phyloP scores from a whole-genome alignment of 2,888 invertebrate species.

The Noctua comes region DNA sequence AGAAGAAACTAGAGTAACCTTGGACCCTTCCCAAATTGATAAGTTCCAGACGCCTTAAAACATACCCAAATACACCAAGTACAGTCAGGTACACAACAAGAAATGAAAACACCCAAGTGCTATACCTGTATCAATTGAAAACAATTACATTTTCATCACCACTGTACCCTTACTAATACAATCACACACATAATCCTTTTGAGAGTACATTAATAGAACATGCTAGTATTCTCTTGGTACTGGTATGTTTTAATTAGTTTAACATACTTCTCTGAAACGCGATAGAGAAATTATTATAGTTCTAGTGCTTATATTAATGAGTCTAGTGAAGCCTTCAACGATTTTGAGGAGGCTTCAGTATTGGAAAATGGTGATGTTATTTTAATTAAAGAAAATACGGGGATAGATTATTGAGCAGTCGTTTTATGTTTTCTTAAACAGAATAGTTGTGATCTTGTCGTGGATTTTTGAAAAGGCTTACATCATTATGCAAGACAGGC shows the following conservation, averaged over 20 bases:
- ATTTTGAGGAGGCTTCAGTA: neutral
- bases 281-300: neutral
- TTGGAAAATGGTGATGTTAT: constrained; percentile 25
- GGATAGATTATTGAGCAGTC: neutral
- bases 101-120: constrained; percentile 15
- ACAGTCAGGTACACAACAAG: constrained; percentile 1
- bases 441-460: neutral
- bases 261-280: constrained; percentile 41
- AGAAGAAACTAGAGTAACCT: neutral
- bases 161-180: constrained; percentile 37
- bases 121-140: constrained; percentile 23
- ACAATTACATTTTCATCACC: constrained; percentile 31
- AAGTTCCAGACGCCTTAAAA: neutral
- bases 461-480: too few species aligned
- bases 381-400: constrained; percentile 1
- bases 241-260: constrained; percentile 68
- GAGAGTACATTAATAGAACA: constrained; percentile 36
- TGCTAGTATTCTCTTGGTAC: constrained; percentile 35
- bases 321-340: neutral
- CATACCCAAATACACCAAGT: neutral
- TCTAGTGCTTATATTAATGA: constrained; percentile 9
- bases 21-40: neutral
- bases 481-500: too few species aligned
- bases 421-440: neutral
- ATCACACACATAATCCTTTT: constrained; percentile 37